Conservation (phyloP, 2,113 vertebrate species). For the Psilopogon haemacephalus region DNA sequence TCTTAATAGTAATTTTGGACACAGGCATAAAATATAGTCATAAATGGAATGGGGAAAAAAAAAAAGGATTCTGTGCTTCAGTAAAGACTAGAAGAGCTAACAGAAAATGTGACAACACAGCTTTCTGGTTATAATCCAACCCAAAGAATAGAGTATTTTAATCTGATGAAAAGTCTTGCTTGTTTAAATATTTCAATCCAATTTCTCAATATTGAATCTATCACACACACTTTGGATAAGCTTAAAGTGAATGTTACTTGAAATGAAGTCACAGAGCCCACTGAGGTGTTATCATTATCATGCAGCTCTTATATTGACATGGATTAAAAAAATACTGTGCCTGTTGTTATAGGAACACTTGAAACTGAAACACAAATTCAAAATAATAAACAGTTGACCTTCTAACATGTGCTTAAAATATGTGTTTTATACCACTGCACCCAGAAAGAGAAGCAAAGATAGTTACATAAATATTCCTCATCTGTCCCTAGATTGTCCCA, state of each 20-base stretch:
- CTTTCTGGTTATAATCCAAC: not conserved
- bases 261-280: not conserved
- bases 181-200: not conserved
- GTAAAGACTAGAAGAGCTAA: not conserved
- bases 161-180: not conserved
- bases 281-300: not conserved
- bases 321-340: not conserved
- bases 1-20: not conserved
- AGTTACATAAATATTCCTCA: not conserved
- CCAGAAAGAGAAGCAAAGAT: not conserved
- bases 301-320: not conserved
- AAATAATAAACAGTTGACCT: not conserved
- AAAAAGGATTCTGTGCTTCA: not conserved
- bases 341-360: not conserved
- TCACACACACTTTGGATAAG: not conserved
- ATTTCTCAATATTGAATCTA: not conserved
- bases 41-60: not conserved
- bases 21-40: not conserved
- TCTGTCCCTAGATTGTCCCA: not conserved
- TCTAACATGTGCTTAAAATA: not conserved
- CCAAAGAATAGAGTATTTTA: not conserved
- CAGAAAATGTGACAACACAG: not conserved
- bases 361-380: not conserved
- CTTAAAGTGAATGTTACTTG: not conserved
- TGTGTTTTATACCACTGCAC: not conserved